These are phyloP conservation scores for Ramphastos sulfuratus DNA, from an alignment of 2,113 vertebrate species.

Conservation along the genomic window DNA sequence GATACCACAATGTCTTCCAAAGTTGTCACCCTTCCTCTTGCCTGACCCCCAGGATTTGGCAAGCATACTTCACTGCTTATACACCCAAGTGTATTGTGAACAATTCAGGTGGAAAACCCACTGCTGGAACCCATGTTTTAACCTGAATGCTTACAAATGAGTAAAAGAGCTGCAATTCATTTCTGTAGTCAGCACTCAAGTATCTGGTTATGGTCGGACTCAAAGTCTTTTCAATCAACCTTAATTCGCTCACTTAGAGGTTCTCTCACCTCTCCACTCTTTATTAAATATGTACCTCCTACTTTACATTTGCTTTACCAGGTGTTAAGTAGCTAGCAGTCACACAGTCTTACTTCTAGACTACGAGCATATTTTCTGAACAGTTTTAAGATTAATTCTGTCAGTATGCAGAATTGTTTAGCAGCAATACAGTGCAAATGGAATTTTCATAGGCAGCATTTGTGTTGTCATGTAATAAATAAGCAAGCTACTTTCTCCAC, in stretches of 20 bases:
- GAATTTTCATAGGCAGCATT: accelerated
- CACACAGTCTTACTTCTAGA: neutral
- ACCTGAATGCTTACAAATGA: neutral
- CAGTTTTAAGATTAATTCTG: neutral
- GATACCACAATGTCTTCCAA: neutral
- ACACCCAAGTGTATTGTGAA: neutral
- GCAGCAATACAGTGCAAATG: neutral
- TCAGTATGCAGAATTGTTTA: neutral
- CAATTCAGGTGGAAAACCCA: neutral
- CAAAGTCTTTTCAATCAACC: no score
- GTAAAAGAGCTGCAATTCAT: neutral
- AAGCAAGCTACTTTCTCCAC: neutral
- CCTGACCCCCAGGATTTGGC: neutral
- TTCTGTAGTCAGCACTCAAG: neutral
- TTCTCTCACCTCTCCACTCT: neutral
- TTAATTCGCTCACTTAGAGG: neutral
- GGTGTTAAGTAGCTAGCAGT: neutral
- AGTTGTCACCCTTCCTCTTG: neutral
- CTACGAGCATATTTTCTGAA: neutral
- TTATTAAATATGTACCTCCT: neutral
- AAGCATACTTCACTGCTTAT: neutral
- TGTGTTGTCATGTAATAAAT: accelerated
- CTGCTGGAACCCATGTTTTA: neutral
- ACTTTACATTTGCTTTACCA: neutral
- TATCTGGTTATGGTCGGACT: no score